Percentiles rank a stretch among this genome's conserved stretches.
Conservation (phyloP, 1,140 invertebrate species). For the Trachelipus rathkii region DNA sequence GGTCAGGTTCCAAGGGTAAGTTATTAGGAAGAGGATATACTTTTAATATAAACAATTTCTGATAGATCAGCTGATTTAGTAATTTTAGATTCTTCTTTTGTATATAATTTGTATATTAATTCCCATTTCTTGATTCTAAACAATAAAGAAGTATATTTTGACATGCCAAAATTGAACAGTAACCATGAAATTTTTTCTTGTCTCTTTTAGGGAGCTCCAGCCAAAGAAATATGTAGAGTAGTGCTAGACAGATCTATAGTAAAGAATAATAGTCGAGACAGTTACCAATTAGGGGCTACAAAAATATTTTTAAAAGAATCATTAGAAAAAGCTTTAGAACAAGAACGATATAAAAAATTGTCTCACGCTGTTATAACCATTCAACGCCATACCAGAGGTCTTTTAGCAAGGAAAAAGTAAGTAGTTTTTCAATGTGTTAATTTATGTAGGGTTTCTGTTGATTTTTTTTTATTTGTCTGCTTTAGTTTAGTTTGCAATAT, state of each 20-base stretch:
- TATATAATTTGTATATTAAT: too few species aligned
- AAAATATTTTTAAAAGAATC: constrained; percentile 69
- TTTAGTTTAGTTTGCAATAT: too few species aligned
- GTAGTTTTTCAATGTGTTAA: background rate
- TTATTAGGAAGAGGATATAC: too few species aligned
- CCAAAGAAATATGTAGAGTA: constrained; percentile 74
- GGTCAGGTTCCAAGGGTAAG: constrained; percentile 49
- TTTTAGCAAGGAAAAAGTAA: constrained; percentile 49
- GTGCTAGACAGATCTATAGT: constrained; percentile 65
- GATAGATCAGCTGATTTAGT: too few species aligned
- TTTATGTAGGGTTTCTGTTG: too few species aligned
- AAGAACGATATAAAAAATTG: constrained; percentile 68
- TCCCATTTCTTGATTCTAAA: too few species aligned
- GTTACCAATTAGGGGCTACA: constrained; percentile 78
- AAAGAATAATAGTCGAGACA: constrained; percentile 46
- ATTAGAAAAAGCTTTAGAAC: constrained; percentile 76
- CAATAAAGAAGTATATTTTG: too few species aligned
- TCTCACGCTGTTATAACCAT: constrained; percentile 64
- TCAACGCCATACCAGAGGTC: constrained; percentile 53
- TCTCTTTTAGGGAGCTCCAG: constrained; percentile 47
- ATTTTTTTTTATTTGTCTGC: too few species aligned
- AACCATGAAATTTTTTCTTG: too few species aligned
- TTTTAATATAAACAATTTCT: too few species aligned
- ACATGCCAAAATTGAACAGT: too few species aligned
- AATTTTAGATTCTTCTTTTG: too few species aligned